Evolutionary conservation across 1,140 invertebrate genomes (phyloP).

Genomic region (Caenorhabditis remanei): DNA sequence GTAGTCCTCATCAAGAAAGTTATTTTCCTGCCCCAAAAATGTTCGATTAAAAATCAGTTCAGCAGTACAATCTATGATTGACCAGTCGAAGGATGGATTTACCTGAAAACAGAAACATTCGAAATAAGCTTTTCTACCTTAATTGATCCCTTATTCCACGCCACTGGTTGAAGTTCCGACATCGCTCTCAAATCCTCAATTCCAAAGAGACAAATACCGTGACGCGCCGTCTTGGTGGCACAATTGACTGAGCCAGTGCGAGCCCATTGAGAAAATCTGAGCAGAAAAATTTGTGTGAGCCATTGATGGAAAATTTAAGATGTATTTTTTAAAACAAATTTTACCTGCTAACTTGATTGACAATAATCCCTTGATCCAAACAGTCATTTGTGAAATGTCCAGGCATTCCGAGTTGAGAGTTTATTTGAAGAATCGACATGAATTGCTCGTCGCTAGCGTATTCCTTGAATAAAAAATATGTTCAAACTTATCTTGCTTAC

Average conservation of each 20-base stretch:
- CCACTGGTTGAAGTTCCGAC: neutral
- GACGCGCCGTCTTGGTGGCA: neutral
- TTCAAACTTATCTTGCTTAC: neutral
- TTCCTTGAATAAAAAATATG: neutral
- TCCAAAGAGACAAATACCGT: neutral
- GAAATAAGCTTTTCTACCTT: neutral
- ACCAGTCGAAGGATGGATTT: neutral
- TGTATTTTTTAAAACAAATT: neutral
- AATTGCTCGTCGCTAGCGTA: slow-evolving; percentile 1
- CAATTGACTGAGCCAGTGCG: neutral
- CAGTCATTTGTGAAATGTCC: neutral
- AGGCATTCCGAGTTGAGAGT: neutral
- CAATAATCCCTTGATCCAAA: neutral
- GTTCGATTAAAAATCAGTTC: neutral
- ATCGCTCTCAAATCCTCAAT: neutral
- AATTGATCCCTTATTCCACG: neutral
- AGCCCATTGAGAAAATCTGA: neutral
- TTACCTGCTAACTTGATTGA: neutral
- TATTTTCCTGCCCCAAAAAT: neutral
- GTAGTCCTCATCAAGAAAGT: neutral
- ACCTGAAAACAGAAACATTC: neutral
- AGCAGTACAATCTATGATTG: neutral
- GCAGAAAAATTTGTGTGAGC: neutral
- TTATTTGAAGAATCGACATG: neutral
- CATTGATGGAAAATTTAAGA: too few species aligned